phyloP scores from a whole-genome alignment of 2,888 invertebrate species.

The Malthinus flaveolus region DNA sequence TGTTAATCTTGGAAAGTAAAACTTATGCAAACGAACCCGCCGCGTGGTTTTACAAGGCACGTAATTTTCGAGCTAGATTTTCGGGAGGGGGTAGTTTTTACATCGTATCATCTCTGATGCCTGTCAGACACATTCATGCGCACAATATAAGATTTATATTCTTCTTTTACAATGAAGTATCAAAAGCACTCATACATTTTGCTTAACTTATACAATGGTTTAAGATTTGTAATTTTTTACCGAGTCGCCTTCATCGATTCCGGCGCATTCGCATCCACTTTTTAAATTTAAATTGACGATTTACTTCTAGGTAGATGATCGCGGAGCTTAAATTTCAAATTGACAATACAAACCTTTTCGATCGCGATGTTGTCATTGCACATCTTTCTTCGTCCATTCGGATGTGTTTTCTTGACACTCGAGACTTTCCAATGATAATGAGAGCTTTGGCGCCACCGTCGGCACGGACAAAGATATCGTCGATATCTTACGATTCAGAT shows the following conservation, averaged over 20 bases:
- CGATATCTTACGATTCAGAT: constrained; percentile 54
- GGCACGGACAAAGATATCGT: constrained; percentile 52
- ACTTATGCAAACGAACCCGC: constrained; percentile 56
- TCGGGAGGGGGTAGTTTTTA: constrained; percentile 42
- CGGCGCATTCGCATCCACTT: background rate
- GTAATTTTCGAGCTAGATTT: constrained; percentile 46
- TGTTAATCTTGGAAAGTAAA: constrained; percentile 57
- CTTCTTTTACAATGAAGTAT: constrained; percentile 39
- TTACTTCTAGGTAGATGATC: background rate
- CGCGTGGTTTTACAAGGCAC: constrained; percentile 56
- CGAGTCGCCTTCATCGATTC: constrained; percentile 8
- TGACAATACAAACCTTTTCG: constrained; percentile 1
- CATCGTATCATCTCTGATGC: constrained; percentile 44
- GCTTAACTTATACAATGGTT: constrained; percentile 21
- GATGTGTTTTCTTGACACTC: constrained; percentile 31
- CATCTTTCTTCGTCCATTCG: constrained; percentile 25
- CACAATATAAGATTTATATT: constrained; percentile 51
- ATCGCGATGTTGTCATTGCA: constrained; percentile 12
- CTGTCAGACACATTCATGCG: constrained; percentile 47
- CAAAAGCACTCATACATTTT: constrained; percentile 29
- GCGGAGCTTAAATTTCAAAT: background rate
- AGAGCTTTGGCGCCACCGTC: constrained; percentile 53
- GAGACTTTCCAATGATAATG: constrained; percentile 43
- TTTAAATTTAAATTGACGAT: background rate
- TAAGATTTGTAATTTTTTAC: constrained; percentile 21